Evolutionary conservation across 2,113 vertebrate genomes (phyloP).

Genomic region (Melanerpes formicivorus): DNA sequence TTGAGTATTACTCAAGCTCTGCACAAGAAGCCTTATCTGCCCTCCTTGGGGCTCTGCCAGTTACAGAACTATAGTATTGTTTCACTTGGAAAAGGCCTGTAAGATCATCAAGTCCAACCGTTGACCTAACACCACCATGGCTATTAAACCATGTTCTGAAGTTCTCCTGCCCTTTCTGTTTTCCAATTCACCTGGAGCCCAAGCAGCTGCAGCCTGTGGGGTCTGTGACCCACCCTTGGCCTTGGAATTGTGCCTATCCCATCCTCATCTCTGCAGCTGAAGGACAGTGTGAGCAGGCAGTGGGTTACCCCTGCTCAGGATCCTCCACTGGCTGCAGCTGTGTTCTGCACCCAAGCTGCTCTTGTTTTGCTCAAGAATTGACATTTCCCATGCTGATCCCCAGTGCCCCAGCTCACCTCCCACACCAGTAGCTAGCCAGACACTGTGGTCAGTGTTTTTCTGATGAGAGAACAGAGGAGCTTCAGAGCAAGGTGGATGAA

Average conservation of each 20-base stretch:
- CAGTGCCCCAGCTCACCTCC: background rate
- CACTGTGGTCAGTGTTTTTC: rapidly evolving
- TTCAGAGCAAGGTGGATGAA: background rate
- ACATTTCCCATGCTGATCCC: background rate
- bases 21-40: background rate
- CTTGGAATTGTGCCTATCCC: background rate
- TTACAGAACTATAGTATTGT: no score
- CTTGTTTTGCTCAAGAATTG: background rate
- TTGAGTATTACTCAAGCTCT: background rate
- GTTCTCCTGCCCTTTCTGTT: background rate
- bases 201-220: background rate
- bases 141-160: no score
- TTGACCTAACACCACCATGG: no score
- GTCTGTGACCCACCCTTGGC: background rate
- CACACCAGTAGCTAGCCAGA: background rate
- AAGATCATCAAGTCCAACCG: no score
- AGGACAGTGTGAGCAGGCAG: background rate
- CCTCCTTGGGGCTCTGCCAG: background rate
- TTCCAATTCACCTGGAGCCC: background rate
- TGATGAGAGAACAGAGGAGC: no score
- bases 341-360: background rate
- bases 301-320: background rate
- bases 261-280: background rate
- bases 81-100: no score
- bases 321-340: background rate